Percentiles rank a stretch among this genome's conserved stretches.
Conservation (phyloP, 1,140 invertebrate species). For the Aporrectodea caliginosa region DNA sequence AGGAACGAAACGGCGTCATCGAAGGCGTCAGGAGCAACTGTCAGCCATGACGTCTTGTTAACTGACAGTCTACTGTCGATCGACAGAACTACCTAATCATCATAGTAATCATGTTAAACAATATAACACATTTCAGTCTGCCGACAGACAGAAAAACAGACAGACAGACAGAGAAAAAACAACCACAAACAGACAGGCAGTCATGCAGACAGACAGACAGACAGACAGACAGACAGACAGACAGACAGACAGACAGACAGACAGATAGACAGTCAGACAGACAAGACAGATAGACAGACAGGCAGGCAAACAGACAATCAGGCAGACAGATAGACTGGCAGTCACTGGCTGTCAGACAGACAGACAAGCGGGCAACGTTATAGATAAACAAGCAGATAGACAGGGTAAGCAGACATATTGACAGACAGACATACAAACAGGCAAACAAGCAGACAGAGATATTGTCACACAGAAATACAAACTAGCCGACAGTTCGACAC, state of each 20-base stretch:
- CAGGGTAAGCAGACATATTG: constrained; percentile 14
- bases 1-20: background rate
- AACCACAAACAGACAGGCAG: too few species aligned
- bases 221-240: constrained; percentile 27
- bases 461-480: constrained; percentile 17
- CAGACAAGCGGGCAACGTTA: background rate
- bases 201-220: constrained; percentile 25
- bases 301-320: background rate
- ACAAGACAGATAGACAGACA: background rate
- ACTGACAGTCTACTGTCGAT: too few species aligned
- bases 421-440: constrained; percentile 24
- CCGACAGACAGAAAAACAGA: too few species aligned
- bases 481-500: constrained; percentile 8
- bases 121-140: too few species aligned
- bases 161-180: too few species aligned
- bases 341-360: too few species aligned
- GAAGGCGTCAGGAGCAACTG: background rate
- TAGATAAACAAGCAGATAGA: constrained; percentile 18
- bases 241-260: constrained; percentile 21
- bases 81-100: too few species aligned
- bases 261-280: background rate
- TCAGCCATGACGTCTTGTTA: background rate
- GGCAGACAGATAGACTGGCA: background rate
- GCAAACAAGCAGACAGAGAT: constrained; percentile 23
- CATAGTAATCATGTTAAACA: too few species aligned